These are phyloP conservation scores for Triplophysa tibetana DNA, from an alignment of 2,113 vertebrate species.

Conservation along the genomic window DNA sequence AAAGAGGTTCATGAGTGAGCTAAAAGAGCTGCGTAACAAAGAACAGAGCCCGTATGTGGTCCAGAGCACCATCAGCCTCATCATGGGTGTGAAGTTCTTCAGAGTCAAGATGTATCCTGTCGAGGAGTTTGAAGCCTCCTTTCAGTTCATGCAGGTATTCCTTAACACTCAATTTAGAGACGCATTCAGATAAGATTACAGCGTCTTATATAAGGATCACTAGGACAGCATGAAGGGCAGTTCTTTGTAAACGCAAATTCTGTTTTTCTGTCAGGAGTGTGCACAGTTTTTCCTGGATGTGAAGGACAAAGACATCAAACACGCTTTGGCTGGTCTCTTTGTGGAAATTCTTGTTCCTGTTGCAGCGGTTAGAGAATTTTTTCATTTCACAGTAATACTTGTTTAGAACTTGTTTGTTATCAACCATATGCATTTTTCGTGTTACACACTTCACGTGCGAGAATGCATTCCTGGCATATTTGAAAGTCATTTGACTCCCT, in stretches of 20 bases:
- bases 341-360: slow-evolving; percentile 98
- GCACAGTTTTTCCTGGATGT: slow-evolving; percentile 98
- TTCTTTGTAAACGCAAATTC: slow-evolving; percentile 2
- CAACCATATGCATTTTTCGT: too few relatives aligned
- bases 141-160: slow-evolving; percentile 98
- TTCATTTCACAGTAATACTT: slow-evolving; percentile 66
- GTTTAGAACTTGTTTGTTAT: too few relatives aligned
- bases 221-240: background rate
- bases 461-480: too few relatives aligned
- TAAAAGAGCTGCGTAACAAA: slow-evolving; percentile 94
- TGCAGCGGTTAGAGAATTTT: slow-evolving; percentile 87
- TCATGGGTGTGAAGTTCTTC: slow-evolving; percentile 99
- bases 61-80: slow-evolving; percentile 97
- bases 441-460: too few relatives aligned
- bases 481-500: background rate
- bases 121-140: slow-evolving; percentile 97
- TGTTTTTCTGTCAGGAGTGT: slow-evolving; percentile 83
- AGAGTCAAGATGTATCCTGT: slow-evolving; percentile 99
- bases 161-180: background rate
- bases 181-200: too few relatives aligned
- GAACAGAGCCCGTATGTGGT: slow-evolving; percentile 91
- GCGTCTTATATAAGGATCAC: background rate
- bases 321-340: slow-evolving; percentile 95
- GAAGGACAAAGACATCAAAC: slow-evolving; percentile 99
- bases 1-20: slow-evolving; percentile 96